Base-by-base conservation (phyloP, 1,140 invertebrate species). In the Rhyacophila brunnea region DNA sequence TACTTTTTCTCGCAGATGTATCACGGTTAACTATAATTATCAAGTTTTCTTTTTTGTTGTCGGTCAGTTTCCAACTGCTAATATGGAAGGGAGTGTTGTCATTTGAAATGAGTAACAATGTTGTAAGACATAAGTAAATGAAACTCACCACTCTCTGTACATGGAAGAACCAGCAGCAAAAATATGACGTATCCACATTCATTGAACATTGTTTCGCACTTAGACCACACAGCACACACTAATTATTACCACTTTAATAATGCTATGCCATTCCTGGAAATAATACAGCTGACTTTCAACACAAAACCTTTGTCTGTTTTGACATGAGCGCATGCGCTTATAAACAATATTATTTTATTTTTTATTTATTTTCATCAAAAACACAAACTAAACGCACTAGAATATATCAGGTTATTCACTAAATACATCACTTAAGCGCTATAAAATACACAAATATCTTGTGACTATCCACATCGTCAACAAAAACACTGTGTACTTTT, bases 221-320 rank as follows among this genome's bases (percentile, higher is more conserved):
- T 45, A 28, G 48, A 50, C 55, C 47, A 43, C 46, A 50, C 45
- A 19, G 38, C 23, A 35, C 42, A 51, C 47, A 17, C 40, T 36
- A 58, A 51, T 58, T 58, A 50, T 45, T 46, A 57, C 53, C 59
- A 54, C 51, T 64, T 65, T 59, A 62, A 65, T 46, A 50, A 35
- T 47, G 47, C 58, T 66, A 61, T 54, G 60, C 51, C 64, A 63
- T 67, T 60, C 53, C 64, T 60, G 52, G 36, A 54, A 61, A 69
- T 55, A 68, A 70, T 77, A 77, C 79, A 80, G 79, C 79, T 80
- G 79, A 80, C 78, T 78, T 74, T 71, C 67, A 70, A 78, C 72
- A 79, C 74, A 75, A 78, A 79, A 80, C 77, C 78, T 80, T 80
- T 80, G 78, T 80, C 75, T 77, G 74, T 78, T 78, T 75, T 69